Conservation (phyloP, 1,140 invertebrate species). For the Varroa destructor region DNA sequence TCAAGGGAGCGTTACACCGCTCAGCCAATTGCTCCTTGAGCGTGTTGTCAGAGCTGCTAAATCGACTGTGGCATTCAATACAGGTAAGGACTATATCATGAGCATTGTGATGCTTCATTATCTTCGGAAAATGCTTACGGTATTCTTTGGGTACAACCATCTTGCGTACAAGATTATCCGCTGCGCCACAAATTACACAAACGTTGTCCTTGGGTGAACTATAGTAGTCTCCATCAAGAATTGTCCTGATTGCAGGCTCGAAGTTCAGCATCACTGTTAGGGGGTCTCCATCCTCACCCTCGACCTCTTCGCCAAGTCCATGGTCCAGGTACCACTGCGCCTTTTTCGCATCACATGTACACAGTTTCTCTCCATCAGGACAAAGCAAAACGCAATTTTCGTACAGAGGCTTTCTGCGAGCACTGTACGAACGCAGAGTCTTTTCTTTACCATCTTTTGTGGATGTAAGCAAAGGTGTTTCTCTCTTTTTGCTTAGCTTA, state of each 20-base stretch:
- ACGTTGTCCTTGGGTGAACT: conserved; percentile 58
- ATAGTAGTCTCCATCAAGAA: conserved; percentile 54
- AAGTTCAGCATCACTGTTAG: conserved; percentile 61
- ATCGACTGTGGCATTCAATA: conserved; percentile 55
- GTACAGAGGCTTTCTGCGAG: conserved; percentile 55
- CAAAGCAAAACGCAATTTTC: conserved; percentile 64
- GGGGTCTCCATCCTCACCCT: conserved; percentile 46
- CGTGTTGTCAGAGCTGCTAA: conserved; percentile 53
- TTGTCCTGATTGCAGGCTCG: conserved; percentile 59
- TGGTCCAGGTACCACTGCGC: conserved; percentile 62
- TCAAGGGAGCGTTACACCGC: conserved; percentile 52
- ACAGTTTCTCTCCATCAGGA: conserved; percentile 61
- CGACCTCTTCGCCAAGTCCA: conserved; percentile 49
- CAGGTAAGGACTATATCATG: conserved; percentile 68
- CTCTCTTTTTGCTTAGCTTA: not conserved
- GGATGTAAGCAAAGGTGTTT: not conserved
- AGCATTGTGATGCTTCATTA: conserved; percentile 67
- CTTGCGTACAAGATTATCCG: conserved; percentile 58
- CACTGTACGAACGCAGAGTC: conserved; percentile 39
- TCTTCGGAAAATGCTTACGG: conserved; percentile 62
- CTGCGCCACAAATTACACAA: conserved; percentile 66
- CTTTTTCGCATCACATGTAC: conserved; percentile 66
- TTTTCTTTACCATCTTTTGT: conserved; percentile 23
- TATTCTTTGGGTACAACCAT: conserved; percentile 72
- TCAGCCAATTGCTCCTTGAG: conserved; percentile 50